phyloP scores from a whole-genome alignment of 2,888 invertebrate genomes.

The Oligia strigilis region DNA sequence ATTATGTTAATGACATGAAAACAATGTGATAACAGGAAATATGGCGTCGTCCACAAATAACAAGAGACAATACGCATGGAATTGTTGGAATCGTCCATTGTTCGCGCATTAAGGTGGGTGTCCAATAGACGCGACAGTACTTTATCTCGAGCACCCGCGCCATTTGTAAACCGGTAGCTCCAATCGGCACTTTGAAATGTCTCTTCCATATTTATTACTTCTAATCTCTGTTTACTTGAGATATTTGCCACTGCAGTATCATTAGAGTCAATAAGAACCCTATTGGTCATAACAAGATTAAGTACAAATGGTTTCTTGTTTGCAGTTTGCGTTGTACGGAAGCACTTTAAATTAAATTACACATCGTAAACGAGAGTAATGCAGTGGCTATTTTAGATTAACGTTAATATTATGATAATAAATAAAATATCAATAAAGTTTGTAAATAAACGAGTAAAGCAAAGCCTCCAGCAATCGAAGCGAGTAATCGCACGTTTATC shows the following conservation, averaged over 20 bases:
- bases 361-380: background rate
- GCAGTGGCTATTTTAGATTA: background rate
- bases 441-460: background rate
- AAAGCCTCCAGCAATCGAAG: conserved; percentile 21
- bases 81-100: conserved; percentile 62
- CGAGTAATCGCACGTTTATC: conserved; percentile 40
- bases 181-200: conserved; percentile 46
- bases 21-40: conserved; percentile 66
- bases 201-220: conserved; percentile 50
- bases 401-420: conserved; percentile 17
- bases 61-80: conserved; percentile 60
- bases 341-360: conserved; percentile 33
- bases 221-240: conserved; percentile 10
- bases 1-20: conserved; percentile 60
- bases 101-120: conserved; percentile 53
- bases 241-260: conserved; percentile 37
- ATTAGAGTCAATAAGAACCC: conserved; percentile 22
- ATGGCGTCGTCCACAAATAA: conserved; percentile 51
- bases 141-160: conserved; percentile 27
- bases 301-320: conserved; percentile 22
- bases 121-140: conserved; percentile 45
- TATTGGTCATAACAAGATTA: conserved; percentile 40
- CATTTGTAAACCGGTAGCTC: conserved; percentile 50
- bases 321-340: conserved; percentile 17
- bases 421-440: conserved; percentile 14